These are phyloP conservation scores for Eleutherodactylus coqui DNA, from an alignment of 2,797 vertebrate genomes.

Conservation along the genomic window DNA sequence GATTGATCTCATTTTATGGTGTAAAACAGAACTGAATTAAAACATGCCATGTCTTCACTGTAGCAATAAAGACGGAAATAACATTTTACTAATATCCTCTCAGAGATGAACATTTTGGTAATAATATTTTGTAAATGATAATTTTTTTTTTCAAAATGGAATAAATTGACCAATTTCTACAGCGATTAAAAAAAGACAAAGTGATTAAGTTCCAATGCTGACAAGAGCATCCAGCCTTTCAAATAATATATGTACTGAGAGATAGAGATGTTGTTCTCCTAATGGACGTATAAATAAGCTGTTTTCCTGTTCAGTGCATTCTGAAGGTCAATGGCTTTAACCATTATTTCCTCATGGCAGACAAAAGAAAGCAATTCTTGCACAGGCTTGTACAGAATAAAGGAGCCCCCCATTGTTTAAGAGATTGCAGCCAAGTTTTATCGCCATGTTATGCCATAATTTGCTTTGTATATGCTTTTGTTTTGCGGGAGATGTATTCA, in stretches of 20 bases:
- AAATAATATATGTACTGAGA: constrained; percentile 47
- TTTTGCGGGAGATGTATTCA: too few relatives aligned
- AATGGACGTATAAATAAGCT: constrained; percentile 40
- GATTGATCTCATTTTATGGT: not conserved
- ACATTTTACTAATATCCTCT: not conserved
- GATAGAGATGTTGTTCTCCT: constrained; percentile 38
- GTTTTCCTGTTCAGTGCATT: constrained; percentile 41
- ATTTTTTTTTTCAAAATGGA: constrained; percentile 13
- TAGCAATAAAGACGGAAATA: constrained; percentile 1
- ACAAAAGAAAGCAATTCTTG: not conserved
- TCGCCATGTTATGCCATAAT: too few relatives aligned
- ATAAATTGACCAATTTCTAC: constrained; percentile 32
- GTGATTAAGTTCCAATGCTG: constrained; percentile 30
- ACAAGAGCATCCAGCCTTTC: constrained; percentile 26
- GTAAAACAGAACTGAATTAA: not conserved
- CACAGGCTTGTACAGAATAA: not conserved
- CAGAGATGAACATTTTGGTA: constrained; percentile 25
- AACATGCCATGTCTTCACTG: not conserved
- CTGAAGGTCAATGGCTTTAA: not conserved
- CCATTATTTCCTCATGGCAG: not conserved
- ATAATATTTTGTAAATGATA: too few relatives aligned
- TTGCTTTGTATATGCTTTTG: too few relatives aligned
- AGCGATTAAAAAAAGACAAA: constrained; percentile 13
- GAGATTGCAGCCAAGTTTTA: too few relatives aligned
- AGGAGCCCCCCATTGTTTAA: too few relatives aligned